Percentiles rank a stretch among this genome's conserved stretches.
Conservation (phyloP, 2,113 vertebrate genomes). For the Gallinago paraguaiae region DNA sequence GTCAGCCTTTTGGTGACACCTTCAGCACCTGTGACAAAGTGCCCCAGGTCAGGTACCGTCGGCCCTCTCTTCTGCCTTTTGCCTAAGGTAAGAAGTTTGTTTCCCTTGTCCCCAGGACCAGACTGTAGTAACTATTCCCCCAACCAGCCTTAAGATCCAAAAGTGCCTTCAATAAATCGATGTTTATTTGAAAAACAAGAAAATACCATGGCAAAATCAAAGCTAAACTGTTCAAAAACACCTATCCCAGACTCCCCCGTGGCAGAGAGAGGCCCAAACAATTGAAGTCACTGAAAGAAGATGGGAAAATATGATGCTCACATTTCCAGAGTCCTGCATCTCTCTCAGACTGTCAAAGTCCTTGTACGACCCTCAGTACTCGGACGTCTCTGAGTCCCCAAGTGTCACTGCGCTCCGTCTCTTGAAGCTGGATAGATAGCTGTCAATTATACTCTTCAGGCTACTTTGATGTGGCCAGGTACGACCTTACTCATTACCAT, state of each 20-base stretch:
- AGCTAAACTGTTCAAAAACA: conserved; percentile 51
- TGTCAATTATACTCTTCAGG: conserved; percentile 61
- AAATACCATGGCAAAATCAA: conserved; percentile 54
- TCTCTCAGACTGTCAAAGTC: conserved; percentile 47
- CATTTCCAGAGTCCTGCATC: conserved; percentile 34
- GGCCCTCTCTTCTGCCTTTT: conserved; percentile 8
- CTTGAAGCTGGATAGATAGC: conserved; percentile 60
- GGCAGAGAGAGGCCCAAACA: conserved; percentile 19
- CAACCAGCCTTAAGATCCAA: conserved; percentile 31
- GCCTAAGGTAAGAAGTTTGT: conserved; percentile 57
- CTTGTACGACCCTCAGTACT: conserved; percentile 52
- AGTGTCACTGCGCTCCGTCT: background rate
- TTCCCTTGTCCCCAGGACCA: conserved; percentile 27
- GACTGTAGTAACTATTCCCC: conserved; percentile 26
- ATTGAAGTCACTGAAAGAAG: conserved; percentile 46
- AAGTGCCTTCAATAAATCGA: conserved; percentile 41
- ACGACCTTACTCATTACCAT: conserved; percentile 66
- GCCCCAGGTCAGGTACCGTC: background rate
- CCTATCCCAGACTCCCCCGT: conserved; percentile 11
- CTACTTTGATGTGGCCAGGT: conserved; percentile 62
- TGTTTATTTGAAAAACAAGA: conserved; percentile 63
- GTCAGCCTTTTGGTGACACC: conserved; percentile 33
- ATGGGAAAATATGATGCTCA: background rate
- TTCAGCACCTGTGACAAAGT: conserved; percentile 26
- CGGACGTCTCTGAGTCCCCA: background rate